phyloP scores from a whole-genome alignment of 2,888 invertebrate species.

The Polyommatus iphigenia region DNA sequence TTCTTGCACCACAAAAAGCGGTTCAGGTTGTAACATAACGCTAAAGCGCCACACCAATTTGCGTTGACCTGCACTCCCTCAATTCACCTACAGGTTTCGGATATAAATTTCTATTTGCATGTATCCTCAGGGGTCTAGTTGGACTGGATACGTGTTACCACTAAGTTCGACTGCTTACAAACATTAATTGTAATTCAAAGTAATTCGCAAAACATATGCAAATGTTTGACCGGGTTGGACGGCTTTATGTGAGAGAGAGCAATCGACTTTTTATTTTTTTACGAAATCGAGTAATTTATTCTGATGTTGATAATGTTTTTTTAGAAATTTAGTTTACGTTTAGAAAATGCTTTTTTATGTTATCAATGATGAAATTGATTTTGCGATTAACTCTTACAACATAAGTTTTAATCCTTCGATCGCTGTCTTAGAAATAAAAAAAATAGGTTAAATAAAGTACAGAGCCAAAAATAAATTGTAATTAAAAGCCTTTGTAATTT shows the following conservation, averaged over 20 bases:
- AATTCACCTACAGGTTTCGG: conserved; percentile 34
- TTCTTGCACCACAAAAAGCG: conserved; percentile 51
- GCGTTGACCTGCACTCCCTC: conserved; percentile 46
- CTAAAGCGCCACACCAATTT: conserved; percentile 56
- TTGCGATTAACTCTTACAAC: too few relatives aligned
- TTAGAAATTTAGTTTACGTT: too few relatives aligned
- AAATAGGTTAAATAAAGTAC: too few relatives aligned
- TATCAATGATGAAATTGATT: too few relatives aligned
- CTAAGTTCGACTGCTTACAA: conserved; percentile 56
- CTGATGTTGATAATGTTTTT: too few relatives aligned
- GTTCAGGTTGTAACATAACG: conserved; percentile 66
- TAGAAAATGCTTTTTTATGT: too few relatives aligned
- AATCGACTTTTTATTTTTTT: background rate
- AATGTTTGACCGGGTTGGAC: conserved; percentile 53
- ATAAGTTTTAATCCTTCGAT: too few relatives aligned
- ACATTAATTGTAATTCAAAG: conserved; percentile 70
- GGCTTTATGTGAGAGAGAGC: conserved; percentile 39
- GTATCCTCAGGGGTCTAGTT: conserved; percentile 45
- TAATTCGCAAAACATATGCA: conserved; percentile 70
- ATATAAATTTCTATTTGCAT: conserved; percentile 35
- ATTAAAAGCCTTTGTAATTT: too few relatives aligned
- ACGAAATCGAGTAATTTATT: too few relatives aligned
- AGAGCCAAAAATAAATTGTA: too few relatives aligned
- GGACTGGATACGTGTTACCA: conserved; percentile 60
- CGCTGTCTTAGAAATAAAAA: too few relatives aligned